phyloP scores from a whole-genome alignment of 2,888 invertebrate species.

The Cheilosia urbana region DNA sequence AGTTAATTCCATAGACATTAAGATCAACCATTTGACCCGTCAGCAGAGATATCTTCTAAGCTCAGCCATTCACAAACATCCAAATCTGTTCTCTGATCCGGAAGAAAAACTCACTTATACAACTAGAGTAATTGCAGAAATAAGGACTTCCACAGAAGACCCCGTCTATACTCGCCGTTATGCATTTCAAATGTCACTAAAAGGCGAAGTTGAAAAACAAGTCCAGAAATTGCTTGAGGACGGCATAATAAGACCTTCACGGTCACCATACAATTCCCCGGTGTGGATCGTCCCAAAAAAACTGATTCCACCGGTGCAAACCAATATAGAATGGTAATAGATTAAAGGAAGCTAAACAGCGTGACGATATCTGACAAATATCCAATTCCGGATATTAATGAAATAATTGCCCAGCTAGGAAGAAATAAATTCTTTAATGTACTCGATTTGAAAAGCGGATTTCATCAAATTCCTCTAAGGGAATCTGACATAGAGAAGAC shows the following conservation, averaged over 20 bases:
- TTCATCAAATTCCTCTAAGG: too few relatives aligned
- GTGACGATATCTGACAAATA: neutral
- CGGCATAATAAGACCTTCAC: too few relatives aligned
- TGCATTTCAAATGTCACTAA: neutral
- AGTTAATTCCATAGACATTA: neutral
- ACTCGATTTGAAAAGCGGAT: too few relatives aligned
- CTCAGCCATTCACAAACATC: neutral
- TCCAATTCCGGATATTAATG: neutral
- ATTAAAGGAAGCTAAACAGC: neutral
- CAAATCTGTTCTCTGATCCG: neutral
- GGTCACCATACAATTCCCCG: too few relatives aligned
- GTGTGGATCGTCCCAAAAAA: too few relatives aligned
- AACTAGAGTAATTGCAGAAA: neutral
- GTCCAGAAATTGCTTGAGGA: too few relatives aligned
- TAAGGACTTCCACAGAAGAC: neutral
- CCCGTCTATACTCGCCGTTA: conserved; percentile 4
- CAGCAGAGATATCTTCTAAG: neutral
- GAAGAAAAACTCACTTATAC: too few relatives aligned
- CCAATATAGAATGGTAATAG: neutral
- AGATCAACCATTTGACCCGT: neutral
- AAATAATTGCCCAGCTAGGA: neutral
- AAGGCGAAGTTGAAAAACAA: too few relatives aligned
- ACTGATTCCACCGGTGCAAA: too few relatives aligned
- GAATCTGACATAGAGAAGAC: too few relatives aligned
- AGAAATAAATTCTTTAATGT: neutral